Conservation (phyloP, 2,113 vertebrate genomes). For the Apus apus region DNA sequence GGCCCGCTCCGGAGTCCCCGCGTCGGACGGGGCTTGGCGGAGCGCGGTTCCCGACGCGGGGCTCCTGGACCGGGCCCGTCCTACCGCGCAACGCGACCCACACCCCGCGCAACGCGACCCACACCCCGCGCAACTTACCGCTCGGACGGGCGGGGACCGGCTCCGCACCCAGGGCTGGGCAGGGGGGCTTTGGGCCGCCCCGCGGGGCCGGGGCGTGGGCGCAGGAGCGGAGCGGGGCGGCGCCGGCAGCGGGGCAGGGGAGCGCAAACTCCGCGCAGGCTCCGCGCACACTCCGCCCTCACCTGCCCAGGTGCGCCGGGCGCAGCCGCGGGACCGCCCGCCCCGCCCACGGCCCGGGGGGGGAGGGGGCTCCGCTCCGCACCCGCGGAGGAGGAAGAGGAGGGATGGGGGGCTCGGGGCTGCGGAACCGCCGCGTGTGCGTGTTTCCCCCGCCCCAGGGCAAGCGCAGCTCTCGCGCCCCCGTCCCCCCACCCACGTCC, state of each 20-base stretch:
- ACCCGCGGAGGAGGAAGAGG: background rate
- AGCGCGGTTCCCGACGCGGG: background rate
- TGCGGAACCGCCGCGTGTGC: background rate
- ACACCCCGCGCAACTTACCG: background rate
- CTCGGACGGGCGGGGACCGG: background rate
- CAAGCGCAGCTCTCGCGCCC: background rate
- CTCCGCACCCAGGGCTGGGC: background rate
- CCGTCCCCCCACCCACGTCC: fast-evolving
- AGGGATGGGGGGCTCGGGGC: background rate
- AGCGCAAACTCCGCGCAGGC: background rate
- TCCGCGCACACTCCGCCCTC: background rate
- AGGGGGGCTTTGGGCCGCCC: background rate
- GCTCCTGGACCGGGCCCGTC: background rate
- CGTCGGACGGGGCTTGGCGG: too few relatives aligned
- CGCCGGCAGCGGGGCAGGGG: background rate
- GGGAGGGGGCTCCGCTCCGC: background rate
- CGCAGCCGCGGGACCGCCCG: background rate
- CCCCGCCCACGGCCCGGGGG: background rate
- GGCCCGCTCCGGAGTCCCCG: too few relatives aligned
- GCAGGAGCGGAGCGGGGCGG: background rate
- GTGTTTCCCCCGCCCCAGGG: background rate
- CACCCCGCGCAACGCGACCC: too few relatives aligned
- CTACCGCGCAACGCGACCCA: background rate
- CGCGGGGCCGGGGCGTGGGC: background rate
- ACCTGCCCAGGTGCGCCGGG: constrained; percentile 11